Evolutionary conservation across 2,113 vertebrate species (phyloP).

Genomic region (Brienomyrus brachyistius): DNA sequence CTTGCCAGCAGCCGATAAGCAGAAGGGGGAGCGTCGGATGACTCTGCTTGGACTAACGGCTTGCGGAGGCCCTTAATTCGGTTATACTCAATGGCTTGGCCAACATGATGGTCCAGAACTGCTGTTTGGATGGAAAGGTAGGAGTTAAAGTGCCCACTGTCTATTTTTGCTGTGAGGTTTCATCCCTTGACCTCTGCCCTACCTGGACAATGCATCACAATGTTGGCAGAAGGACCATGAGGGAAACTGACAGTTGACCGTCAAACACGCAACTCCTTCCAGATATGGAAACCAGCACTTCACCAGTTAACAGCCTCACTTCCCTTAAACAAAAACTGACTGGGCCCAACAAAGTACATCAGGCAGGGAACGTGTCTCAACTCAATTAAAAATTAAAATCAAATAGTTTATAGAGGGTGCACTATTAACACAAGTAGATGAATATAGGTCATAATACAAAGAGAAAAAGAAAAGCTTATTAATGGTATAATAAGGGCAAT

Average conservation of each 20-base stretch:
- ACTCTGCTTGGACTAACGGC: background rate
- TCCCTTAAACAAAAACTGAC: conserved; percentile 17
- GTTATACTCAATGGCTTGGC: background rate
- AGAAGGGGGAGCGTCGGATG: background rate
- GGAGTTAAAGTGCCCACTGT: background rate
- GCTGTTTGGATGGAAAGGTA: background rate
- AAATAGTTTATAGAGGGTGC: conserved; percentile 43
- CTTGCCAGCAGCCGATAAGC: background rate
- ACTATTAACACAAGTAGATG: conserved; percentile 44
- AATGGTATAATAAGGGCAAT: conserved; percentile 46
- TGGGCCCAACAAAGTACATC: conserved; percentile 24
- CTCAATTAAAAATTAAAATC: conserved; percentile 52
- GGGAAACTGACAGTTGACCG: background rate
- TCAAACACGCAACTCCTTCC: background rate
- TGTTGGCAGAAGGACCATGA: background rate
- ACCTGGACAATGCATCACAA: background rate
- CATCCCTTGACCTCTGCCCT: background rate
- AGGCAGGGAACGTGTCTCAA: conserved; percentile 40
- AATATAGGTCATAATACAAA: conserved; percentile 49
- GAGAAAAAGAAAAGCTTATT: conserved; percentile 39
- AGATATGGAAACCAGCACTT: conserved; percentile 12
- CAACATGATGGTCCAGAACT: background rate
- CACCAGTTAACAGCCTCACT: conserved; percentile 14
- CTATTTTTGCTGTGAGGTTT: background rate
- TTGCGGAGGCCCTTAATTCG: background rate